A percentile compares a stretch with the other conserved stretches of the same genome.
These are phyloP conservation scores for Coracias cyanogaster DNA, from an alignment of 2,797 vertebrate species.

Conservation along the genomic window DNA sequence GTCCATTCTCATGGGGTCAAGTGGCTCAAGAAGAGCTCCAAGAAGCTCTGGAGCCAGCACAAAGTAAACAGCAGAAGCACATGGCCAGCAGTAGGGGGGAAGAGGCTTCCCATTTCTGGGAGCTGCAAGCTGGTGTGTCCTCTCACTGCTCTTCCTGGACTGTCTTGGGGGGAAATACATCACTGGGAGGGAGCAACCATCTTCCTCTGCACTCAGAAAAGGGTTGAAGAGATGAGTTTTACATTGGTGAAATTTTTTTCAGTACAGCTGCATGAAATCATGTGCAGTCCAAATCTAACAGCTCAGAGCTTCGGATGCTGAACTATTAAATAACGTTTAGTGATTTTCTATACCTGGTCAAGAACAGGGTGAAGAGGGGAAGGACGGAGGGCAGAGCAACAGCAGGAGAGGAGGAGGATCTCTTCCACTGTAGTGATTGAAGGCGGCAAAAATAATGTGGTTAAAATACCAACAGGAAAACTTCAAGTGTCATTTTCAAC, in stretches of 20 bases:
- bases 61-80: not conserved
- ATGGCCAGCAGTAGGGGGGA: not conserved
- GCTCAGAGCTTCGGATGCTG: fast-evolving
- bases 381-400: not conserved
- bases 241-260: not conserved
- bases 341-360: not conserved
- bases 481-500: not conserved
- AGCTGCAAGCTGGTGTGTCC: not conserved
- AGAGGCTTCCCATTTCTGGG: not conserved
- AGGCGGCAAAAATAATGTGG: not conserved
- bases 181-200: not conserved
- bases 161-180: not conserved
- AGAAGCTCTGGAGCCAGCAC: not conserved
- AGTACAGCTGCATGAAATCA: not conserved
- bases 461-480: not conserved
- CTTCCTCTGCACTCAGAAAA: not conserved
- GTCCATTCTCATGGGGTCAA: not conserved
- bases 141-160: not conserved
- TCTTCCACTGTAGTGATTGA: not conserved
- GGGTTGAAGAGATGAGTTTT: not conserved
- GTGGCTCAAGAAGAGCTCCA: not conserved
- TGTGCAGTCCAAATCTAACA: not conserved
- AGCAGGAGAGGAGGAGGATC: not conserved
- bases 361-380: fast-evolving
- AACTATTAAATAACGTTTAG: not conserved